These are phyloP conservation scores for Agonopterix heracliana DNA, from an alignment of 2,888 invertebrate species.

Conservation along the genomic window DNA sequence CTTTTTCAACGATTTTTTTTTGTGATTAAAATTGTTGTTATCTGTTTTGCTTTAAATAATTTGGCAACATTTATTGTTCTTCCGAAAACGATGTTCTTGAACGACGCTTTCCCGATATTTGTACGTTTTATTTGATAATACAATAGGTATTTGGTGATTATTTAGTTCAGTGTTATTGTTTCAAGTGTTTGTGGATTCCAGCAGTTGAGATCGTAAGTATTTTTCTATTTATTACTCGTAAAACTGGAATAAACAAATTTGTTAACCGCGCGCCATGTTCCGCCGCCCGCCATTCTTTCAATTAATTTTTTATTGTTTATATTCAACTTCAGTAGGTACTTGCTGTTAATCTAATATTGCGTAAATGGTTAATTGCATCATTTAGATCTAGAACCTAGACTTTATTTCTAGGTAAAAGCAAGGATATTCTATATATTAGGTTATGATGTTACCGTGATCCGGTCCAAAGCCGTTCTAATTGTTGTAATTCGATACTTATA, in stretches of 20 bases:
- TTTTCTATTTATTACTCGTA: conserved; percentile 14
- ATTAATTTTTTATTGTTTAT: conserved; percentile 32
- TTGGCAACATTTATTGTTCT: conserved; percentile 31
- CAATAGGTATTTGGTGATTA: conserved; percentile 26
- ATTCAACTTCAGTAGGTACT: neutral
- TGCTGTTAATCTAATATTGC: neutral
- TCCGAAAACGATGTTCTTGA: conserved; percentile 34
- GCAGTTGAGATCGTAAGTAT: conserved; percentile 39
- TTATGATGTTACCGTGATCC: neutral
- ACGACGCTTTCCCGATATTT: conserved; percentile 45
- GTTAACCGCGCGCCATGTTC: conserved; percentile 46
- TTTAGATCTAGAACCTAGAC: neutral
- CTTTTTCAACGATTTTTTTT: no score
- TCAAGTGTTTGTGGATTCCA: conserved; percentile 33
- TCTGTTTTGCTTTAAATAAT: no score
- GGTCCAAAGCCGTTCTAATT: neutral
- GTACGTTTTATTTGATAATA: conserved; percentile 36
- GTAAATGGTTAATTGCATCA: no score
- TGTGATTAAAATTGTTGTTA: no score
- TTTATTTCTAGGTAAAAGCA: neutral
- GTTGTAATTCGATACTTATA: conserved; percentile 11
- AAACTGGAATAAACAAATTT: conserved; percentile 15
- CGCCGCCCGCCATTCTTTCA: conserved; percentile 63
- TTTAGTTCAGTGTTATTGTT: conserved; percentile 30
- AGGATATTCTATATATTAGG: neutral